Evolutionary conservation across 2,113 vertebrate genomes (phyloP), one percentile per base, ranked within the genome.

Genomic region (Pterocles burchelli): DNA sequence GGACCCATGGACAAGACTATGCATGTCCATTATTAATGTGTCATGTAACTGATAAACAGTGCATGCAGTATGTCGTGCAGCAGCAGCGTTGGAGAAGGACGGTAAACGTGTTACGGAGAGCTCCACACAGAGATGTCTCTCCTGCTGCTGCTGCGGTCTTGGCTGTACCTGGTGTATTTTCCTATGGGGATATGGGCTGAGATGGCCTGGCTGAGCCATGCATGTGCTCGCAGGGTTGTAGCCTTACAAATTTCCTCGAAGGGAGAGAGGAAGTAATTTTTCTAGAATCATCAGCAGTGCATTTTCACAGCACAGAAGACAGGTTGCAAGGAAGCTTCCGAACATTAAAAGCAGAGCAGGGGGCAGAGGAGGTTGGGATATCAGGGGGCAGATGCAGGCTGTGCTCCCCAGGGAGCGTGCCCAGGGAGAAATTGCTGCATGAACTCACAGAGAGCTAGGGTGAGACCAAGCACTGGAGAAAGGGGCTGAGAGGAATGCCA

Each of bases 371-470:
- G 10, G 17, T 25, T 2, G 68, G 4, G 17, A 1, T 54, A 45
- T 29, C 29, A 25, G 25, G 5, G 7, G 7, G 8, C 14, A 36
- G 45, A 36, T 1, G 0, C 29, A 66, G 25, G 24, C 33, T 70
- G 22, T 0, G 2, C 21, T 91, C 22, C 22, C 33, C 49, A 51
- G 34, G 17, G 21, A 58, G 49, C 54, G 51, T 17, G 41, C 13
- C 11, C 2, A 0, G 7, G 20, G 29, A 72, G 14, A 46, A 28
- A 17, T 36, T 11, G 19, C 54, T 63, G 26, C 1, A 0, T 34
- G n/a, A 38, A 63, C 45, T 46, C 49, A 51, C 16, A 24, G n/a
- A 34, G 43, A 58, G 29, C 34, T 70, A 26, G 26, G 21, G 9
- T 25, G 11, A 68, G 49, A 77, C 4, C 13, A 61, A 68, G 31